Evolutionary conservation across 2,888 invertebrate genomes (phyloP).

Genomic region (Labia minor): DNA sequence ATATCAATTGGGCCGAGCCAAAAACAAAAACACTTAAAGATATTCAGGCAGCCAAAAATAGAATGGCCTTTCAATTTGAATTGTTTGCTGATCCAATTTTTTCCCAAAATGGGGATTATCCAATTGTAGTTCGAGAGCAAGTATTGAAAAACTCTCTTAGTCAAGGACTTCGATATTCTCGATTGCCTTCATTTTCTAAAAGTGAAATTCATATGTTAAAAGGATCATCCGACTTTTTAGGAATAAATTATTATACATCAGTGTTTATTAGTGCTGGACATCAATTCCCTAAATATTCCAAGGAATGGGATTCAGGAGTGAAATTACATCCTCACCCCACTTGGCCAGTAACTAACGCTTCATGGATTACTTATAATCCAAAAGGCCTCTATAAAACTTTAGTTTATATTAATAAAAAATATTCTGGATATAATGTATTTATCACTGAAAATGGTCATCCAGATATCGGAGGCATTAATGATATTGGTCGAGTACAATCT

Average conservation of each 20-base stretch:
- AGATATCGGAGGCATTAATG: constrained; percentile 31
- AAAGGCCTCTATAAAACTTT: constrained; percentile 38
- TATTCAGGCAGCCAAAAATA: constrained; percentile 25
- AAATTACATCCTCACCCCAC: constrained; percentile 36
- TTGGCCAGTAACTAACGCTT: constrained; percentile 34
- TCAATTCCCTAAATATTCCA: constrained; percentile 34
- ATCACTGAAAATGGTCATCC: constrained; percentile 40
- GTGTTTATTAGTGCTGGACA: constrained; percentile 33
- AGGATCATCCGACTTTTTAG: constrained; percentile 56
- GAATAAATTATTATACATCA: constrained; percentile 62
- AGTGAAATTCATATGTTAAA: constrained; percentile 48
- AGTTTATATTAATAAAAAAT: constrained; percentile 38
- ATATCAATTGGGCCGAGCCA: constrained; percentile 27
- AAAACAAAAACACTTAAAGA: constrained; percentile 19
- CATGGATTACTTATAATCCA: constrained; percentile 29
- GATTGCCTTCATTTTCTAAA: constrained; percentile 38
- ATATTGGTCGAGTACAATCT: constrained; percentile 29
- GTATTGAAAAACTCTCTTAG: constrained; percentile 36
- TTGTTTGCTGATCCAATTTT: constrained; percentile 42
- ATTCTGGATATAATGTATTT: constrained; percentile 35
- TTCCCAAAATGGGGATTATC: constrained; percentile 41
- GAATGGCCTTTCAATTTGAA: constrained; percentile 31
- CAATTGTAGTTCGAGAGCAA: constrained; percentile 37
- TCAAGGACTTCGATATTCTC: constrained; percentile 37
- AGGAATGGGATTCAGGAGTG: constrained; percentile 38